Percentiles rank a stretch among this genome's conserved stretches.
phyloP scores from a whole-genome alignment of 2,797 vertebrate species.

The Hipposideros larvatus region DNA sequence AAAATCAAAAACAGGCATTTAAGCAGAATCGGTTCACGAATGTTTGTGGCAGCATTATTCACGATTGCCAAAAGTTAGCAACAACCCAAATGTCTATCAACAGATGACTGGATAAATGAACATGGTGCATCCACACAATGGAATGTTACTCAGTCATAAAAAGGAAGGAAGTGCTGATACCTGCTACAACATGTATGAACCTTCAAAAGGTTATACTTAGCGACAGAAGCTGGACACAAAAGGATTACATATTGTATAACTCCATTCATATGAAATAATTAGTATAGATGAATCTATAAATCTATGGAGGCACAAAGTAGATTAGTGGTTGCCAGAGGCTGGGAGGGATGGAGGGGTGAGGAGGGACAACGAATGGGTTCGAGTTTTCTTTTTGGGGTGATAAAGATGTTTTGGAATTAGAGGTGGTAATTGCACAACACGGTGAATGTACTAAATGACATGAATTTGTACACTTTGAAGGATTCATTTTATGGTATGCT shows the following conservation, averaged over 20 bases:
- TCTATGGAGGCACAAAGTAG: neutral
- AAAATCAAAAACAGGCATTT: neutral
- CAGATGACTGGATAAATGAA: fast-evolving
- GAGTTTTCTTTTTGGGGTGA: neutral
- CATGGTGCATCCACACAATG: fast-evolving
- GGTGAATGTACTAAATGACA: neutral
- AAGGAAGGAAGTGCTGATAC: neutral
- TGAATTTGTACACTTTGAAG: fast-evolving
- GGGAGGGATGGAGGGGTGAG: too few relatives aligned
- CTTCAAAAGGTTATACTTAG: too few relatives aligned
- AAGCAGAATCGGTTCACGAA: neutral
- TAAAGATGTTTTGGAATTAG: neutral
- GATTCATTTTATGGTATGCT: fast-evolving
- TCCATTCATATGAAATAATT: neutral
- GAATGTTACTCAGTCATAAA: too few relatives aligned
- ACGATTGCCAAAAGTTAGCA: neutral
- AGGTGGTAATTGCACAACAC: fast-evolving
- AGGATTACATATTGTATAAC: fast-evolving
- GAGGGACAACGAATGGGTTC: fast-evolving
- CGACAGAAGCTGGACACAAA: neutral
- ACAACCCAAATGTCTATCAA: neutral
- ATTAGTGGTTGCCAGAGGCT: neutral
- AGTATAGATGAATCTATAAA: neutral
- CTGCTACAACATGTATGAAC: fast-evolving
- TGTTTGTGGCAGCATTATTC: neutral